Evolutionary conservation across 2,797 vertebrate species (phyloP), one percentile per base, ranked within the genome.

Genomic region (Clarias fuscus): DNA sequence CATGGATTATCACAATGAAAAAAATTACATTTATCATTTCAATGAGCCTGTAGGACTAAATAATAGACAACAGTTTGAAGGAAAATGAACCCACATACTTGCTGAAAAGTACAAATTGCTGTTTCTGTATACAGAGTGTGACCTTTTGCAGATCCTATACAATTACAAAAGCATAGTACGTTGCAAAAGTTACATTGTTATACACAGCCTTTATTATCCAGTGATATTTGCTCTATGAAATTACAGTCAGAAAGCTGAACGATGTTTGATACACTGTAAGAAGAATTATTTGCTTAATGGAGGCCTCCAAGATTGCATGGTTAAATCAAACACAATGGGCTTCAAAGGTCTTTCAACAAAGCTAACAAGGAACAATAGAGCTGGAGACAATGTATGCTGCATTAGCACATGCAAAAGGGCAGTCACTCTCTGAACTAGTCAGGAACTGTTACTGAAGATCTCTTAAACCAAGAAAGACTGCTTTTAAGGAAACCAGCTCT

Each of bases 121-220:
- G 62, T 70, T 76, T 76, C 75, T 88, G 75, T 86, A 80, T 85
- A 87, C 86, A 88, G 83, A 18, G 75, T 82, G 75, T 88, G 84
- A 78, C 85, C 84, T 88, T 90, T 90, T 72, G 81, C 65, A 84
- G 86, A 70, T 77, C 43, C 59, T 86, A 76, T 79, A 82, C 84
- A 88, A 76, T 56, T 30, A 30, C n/a, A 76, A 76, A 84, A 78
- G 83, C 76, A 83, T 43, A 68, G 72, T 48, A 83, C 7, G n/a
- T 22, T 80, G 70, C 58, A 80, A 62, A 64, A 64, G 30, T 27
- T 58, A 43, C 43, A 79, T 53, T 48, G 61, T 62, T 14, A 24
- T 20, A 75, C 40, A 78, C 10, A 22, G 78, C 22, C 30, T 67
- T 22, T 65, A 75, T 82, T 64, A 86, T 64, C 67, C 58, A 53